These are phyloP conservation scores for Meleagris gallopavo DNA, from an alignment of 2,113 vertebrate species.

Conservation along the genomic window DNA sequence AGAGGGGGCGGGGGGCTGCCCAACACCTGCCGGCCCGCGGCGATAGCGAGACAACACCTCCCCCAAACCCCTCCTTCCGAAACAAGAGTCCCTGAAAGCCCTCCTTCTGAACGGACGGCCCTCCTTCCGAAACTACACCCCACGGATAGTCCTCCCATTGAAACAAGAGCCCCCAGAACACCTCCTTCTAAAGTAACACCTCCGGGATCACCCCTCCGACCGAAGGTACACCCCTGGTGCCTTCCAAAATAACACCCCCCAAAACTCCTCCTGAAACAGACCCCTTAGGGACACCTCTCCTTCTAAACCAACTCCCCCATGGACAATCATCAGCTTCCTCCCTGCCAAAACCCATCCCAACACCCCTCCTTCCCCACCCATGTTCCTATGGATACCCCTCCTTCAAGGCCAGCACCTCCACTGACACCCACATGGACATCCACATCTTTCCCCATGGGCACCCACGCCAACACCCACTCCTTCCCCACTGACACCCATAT, in stretches of 20 bases:
- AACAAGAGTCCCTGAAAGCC: neutral
- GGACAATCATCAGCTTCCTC: neutral
- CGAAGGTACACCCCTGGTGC: neutral
- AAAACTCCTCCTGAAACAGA: rapidly evolving
- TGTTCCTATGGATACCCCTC: neutral
- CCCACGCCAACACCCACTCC: neutral
- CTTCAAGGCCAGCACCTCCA: neutral
- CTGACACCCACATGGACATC: neutral
- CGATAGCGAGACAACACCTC: neutral
- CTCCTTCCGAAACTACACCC: neutral
- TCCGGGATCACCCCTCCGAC: no score
- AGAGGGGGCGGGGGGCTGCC: neutral
- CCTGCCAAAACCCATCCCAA: neutral
- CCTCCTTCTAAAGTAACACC: no score
- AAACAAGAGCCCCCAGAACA: no score
- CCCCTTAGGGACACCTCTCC: rapidly evolving
- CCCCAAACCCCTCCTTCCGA: neutral
- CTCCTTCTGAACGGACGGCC: neutral
- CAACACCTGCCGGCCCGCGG: neutral
- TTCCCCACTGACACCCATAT: neutral
- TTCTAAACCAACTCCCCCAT: neutral
- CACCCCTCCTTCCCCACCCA: neutral
- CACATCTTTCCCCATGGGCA: no score
- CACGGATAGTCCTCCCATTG: neutral
- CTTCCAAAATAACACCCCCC: neutral